These are phyloP conservation scores for Anas platyrhynchos DNA, from an alignment of 2,113 vertebrate species.

Conservation along the genomic window DNA sequence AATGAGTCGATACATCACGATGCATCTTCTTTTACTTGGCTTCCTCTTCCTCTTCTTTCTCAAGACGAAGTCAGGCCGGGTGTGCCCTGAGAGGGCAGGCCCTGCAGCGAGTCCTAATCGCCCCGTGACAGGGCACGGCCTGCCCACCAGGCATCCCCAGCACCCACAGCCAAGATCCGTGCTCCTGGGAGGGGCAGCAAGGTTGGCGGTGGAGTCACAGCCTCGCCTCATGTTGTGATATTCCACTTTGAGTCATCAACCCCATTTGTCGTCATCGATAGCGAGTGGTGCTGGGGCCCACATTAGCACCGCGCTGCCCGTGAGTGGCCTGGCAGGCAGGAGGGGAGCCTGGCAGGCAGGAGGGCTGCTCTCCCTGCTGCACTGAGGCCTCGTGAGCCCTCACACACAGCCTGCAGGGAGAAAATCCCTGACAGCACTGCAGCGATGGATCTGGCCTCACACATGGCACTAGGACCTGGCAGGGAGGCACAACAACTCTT, in stretches of 20 bases:
- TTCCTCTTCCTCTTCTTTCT: background rate
- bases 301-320: background rate
- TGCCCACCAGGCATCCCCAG: background rate
- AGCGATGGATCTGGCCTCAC: background rate
- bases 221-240: background rate
- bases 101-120: background rate
- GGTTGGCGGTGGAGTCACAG: background rate
- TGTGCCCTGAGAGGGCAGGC: fast-evolving
- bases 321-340: background rate
- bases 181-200: background rate
- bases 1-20: background rate
- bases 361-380: background rate
- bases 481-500: background rate
- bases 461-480: fast-evolving
- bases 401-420: background rate
- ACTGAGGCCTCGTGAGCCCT: background rate
- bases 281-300: background rate
- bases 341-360: background rate
- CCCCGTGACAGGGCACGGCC: too few relatives aligned
- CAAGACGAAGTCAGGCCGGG: fast-evolving
- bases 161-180: background rate
- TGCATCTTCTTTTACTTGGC: background rate
- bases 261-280: background rate
- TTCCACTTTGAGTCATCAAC: conserved; percentile 54
- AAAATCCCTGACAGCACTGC: background rate